Base-by-base conservation (phyloP, 2,113 vertebrate genomes). In the Pardalotus punctatus region DNA sequence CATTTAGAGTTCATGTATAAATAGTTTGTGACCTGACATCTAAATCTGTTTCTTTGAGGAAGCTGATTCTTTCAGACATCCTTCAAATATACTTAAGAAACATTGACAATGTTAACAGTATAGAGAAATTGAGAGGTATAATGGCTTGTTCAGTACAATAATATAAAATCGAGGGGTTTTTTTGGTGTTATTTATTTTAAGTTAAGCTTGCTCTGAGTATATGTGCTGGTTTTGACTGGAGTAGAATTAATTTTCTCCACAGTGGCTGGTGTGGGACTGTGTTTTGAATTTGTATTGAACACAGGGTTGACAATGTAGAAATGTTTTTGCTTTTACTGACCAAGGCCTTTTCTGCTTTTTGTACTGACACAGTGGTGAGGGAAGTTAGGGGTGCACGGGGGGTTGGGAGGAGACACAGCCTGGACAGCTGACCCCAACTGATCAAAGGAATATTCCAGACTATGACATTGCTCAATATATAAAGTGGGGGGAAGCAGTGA, bases 331-430 rank as follows among this genome's bases (percentile, higher is more conserved):
- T 72, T 35, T 65, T 65, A 43, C 15, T 57, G 33, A 28, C 14
- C 33, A 31, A 57, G 42, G 9, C 7, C 29, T 65, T 50, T 58
- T 50, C 4, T 4, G 4, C 25, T 72, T 72, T 64, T 47, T 1
- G 0, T 23, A 19, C 6, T 36, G 35, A 18, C 5, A 11, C 4
- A 22, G 2, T 20, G 15, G 14, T 27, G 23, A 50, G 8, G 29
- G 58, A 50, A 57, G 8, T 64, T 42, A 25, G 42, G 42, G 12
- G 10, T 36, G 3, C 12, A n/a, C 16, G 12, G 20, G 6, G 24
- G 15, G 10, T 1, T 80, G 42, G 11, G 50, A 57, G 42, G 42
- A 72, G n/a, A 33, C n/a, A 31, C 57, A 64, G 20, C 11, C 2
- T 1, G 57, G 35, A 31, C 14, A 35, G 25, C 21, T 22, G 11